phyloP scores from a whole-genome alignment of 2,888 invertebrate genomes.

The Drosophila imparisetae region DNA sequence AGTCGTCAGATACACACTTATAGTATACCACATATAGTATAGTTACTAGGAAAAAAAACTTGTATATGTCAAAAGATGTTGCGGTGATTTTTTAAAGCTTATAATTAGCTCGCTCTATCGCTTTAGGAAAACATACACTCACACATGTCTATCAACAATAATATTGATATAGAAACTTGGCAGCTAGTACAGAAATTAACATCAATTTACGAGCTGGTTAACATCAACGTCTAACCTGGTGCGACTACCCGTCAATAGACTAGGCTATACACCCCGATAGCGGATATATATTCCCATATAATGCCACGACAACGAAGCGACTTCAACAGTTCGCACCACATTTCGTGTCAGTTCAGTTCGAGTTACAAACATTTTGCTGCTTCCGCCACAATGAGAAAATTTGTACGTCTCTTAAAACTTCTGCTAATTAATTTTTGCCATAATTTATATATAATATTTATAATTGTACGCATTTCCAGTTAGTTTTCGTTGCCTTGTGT shows the following conservation, averaged over 20 bases:
- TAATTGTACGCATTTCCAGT: conserved; percentile 44
- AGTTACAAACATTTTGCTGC: not conserved
- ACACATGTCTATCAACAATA: conserved; percentile 15
- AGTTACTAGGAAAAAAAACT: conserved; percentile 3
- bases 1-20: conserved; percentile 4
- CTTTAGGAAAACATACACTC: conserved; percentile 37
- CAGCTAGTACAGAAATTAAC: conserved; percentile 68
- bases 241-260: conserved; percentile 16
- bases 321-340: conserved; percentile 48
- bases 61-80: conserved; percentile 34
- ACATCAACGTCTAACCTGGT: conserved; percentile 54
- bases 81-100: conserved; percentile 54
- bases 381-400: conserved; percentile 30
- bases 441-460: not conserved
- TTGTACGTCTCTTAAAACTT: conserved; percentile 44
- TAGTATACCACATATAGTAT: conserved; percentile 3
- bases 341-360: conserved; percentile 35
- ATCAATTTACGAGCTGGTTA: conserved; percentile 74
- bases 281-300: conserved; percentile 48
- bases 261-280: not conserved
- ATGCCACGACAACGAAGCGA: conserved; percentile 26
- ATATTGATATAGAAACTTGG: conserved; percentile 56
- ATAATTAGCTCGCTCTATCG: conserved; percentile 62
- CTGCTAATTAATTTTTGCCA: not conserved
- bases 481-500: conserved; percentile 70